These are phyloP conservation scores for Hemitrygon akajei DNA, from an alignment of 2,797 vertebrate species.

Conservation along the genomic window DNA sequence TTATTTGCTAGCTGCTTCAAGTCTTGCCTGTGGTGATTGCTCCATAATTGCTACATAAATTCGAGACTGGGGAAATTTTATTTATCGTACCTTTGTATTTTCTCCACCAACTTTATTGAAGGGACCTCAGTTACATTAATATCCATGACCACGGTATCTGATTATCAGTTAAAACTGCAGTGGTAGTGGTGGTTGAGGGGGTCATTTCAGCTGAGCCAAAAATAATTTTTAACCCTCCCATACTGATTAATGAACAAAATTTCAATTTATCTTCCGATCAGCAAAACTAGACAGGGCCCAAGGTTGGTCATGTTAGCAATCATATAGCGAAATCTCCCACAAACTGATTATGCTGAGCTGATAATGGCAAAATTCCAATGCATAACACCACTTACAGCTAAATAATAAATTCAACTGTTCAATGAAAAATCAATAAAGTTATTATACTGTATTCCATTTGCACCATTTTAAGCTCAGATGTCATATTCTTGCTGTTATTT, in stretches of 20 bases:
- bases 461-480: neutral
- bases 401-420: neutral
- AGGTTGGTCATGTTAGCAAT: neutral
- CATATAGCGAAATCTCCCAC: neutral
- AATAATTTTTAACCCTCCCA: neutral
- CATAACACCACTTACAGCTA: neutral
- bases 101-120: neutral
- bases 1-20: neutral
- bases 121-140: neutral
- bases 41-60: neutral
- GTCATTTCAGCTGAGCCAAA: neutral
- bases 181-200: neutral
- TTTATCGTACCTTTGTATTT: neutral
- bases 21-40: neutral
- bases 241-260: neutral
- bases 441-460: neutral
- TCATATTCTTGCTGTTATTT: neutral
- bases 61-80: neutral
- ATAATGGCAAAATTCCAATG: neutral
- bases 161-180: neutral
- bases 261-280: neutral
- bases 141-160: neutral
- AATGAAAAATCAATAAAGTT: neutral
- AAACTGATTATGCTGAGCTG: no score
- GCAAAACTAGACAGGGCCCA: neutral